Conservation (phyloP, 1,140 invertebrate species). For the Bombus soroeensis region DNA sequence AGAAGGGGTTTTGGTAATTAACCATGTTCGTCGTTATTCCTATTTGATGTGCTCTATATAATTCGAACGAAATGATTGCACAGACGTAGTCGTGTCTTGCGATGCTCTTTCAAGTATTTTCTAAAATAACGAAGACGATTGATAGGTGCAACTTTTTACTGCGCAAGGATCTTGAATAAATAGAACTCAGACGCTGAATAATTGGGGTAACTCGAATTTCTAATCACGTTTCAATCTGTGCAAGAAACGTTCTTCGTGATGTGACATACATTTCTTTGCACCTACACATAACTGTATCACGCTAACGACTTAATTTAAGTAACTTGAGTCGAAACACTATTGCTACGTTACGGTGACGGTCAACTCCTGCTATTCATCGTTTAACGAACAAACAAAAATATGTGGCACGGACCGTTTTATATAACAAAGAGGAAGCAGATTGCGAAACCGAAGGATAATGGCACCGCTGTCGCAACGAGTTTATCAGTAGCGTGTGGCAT, state of each 20-base stretch:
- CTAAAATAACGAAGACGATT: too few relatives aligned
- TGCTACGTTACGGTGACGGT: not conserved
- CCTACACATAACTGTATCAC: not conserved
- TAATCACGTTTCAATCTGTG: too few relatives aligned
- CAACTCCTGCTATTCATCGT: not conserved
- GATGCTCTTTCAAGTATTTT: too few relatives aligned
- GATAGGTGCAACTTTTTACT: too few relatives aligned
- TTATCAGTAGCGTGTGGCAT: conserved; percentile 20
- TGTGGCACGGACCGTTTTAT: conserved; percentile 3
- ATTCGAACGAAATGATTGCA: not conserved
- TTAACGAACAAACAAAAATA: conserved; percentile 25
- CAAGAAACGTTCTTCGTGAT: conserved; percentile 7
- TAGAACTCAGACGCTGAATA: too few relatives aligned
- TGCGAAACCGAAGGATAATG: not conserved
- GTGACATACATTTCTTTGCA: too few relatives aligned
- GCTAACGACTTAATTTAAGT: not conserved
- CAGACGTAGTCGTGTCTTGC: too few relatives aligned
- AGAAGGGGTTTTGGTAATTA: not conserved
- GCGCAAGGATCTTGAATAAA: too few relatives aligned
- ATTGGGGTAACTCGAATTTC: too few relatives aligned
- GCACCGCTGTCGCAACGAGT: not conserved
- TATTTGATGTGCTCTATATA: not conserved
- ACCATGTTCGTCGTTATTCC: not conserved
- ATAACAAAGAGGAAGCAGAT: conserved; percentile 7
- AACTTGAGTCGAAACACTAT: not conserved